These are phyloP conservation scores for Cactoblastis cactorum DNA, from an alignment of 2,888 invertebrate genomes.

Conservation along the genomic window DNA sequence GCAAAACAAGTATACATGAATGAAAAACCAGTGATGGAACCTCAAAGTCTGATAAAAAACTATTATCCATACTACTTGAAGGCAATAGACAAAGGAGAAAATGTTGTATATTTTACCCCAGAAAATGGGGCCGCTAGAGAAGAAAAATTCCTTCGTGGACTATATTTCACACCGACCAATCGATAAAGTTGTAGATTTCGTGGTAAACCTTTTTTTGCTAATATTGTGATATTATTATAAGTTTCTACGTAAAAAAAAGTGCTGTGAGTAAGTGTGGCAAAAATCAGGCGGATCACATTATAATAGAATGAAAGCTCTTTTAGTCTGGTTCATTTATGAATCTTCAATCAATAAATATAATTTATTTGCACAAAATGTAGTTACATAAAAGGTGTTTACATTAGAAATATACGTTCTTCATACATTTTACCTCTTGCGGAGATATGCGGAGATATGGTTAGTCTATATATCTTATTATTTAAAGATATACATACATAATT, in stretches of 20 bases:
- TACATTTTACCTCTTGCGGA: too few relatives aligned
- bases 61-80: background rate
- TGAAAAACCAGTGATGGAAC: conserved; percentile 15
- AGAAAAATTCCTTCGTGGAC: conserved; percentile 34
- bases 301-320: too few relatives aligned
- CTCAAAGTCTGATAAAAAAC: background rate
- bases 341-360: too few relatives aligned
- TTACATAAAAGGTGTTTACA: too few relatives aligned
- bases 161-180: conserved; percentile 49
- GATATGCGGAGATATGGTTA: too few relatives aligned
- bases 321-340: too few relatives aligned
- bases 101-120: conserved; percentile 45
- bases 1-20: conserved; percentile 22
- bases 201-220: background rate
- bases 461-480: too few relatives aligned
- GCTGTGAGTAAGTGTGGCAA: too few relatives aligned
- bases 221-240: conserved; percentile 19
- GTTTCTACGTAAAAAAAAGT: background rate
- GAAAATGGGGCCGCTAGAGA: conserved; percentile 38
- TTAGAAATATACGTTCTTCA: too few relatives aligned
- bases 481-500: too few relatives aligned
- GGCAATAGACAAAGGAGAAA: conserved; percentile 1
- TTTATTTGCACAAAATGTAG: too few relatives aligned
- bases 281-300: too few relatives aligned
- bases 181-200: background rate